These are phyloP conservation scores for Ceyx melanurus DNA, from an alignment of 2,113 vertebrate genomes.

Conservation along the genomic window DNA sequence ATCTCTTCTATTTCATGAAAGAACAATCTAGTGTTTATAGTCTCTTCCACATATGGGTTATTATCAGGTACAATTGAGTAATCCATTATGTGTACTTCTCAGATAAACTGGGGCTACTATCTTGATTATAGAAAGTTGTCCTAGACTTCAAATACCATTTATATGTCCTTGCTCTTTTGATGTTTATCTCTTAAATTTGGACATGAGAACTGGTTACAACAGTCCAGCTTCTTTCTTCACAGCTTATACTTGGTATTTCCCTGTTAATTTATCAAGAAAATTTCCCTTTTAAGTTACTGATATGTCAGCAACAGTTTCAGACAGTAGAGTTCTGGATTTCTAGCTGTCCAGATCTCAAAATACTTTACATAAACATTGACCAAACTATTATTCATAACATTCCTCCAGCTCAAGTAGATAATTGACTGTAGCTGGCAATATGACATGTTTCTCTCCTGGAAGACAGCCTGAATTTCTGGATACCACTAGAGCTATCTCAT, in stretches of 20 bases:
- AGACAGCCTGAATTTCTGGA: background rate
- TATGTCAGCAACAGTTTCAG: slow-evolving; percentile 11
- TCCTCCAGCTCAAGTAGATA: background rate
- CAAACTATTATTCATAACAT: background rate
- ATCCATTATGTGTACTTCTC: background rate
- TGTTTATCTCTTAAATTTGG: background rate
- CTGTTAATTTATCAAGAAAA: background rate
- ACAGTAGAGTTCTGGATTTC: background rate
- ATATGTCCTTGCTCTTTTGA: background rate
- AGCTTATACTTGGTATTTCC: background rate
- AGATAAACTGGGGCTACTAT: background rate
- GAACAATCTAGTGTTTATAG: background rate
- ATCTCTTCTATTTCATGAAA: background rate
- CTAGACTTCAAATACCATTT: background rate
- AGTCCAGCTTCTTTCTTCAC: background rate
- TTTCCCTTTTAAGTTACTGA: background rate
- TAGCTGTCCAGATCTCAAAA: background rate
- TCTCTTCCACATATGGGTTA: background rate
- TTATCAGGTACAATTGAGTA: background rate
- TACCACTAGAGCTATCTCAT: background rate
- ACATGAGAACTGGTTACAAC: background rate
- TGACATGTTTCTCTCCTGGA: background rate
- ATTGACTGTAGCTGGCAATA: background rate
- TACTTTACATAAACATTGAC: background rate
- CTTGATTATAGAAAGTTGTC: background rate